These are phyloP conservation scores for Globodera rostochiensis DNA, from an alignment of 1,140 invertebrate genomes.

Conservation along the genomic window DNA sequence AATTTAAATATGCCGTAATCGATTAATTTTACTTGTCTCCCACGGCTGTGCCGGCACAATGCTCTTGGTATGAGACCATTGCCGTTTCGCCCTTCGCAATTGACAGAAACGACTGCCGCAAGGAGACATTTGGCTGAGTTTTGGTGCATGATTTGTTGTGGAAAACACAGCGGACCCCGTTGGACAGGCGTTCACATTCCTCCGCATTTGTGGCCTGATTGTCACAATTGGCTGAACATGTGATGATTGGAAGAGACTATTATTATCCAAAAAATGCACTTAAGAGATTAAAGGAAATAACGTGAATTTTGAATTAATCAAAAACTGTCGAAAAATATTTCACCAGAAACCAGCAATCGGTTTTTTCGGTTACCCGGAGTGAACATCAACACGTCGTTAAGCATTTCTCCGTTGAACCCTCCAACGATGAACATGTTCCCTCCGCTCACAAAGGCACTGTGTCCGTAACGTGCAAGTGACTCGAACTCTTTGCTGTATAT, in stretches of 20 bases:
- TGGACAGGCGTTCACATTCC: constrained; percentile 50
- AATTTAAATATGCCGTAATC: neutral
- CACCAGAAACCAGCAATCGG: too few species aligned
- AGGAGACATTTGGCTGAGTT: constrained; percentile 48
- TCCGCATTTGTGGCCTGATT: constrained; percentile 38
- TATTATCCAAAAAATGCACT: too few species aligned
- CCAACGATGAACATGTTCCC: constrained; percentile 54
- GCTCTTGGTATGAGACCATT: constrained; percentile 25
- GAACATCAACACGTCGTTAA: constrained; percentile 58
- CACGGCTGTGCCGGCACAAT: constrained; percentile 31
- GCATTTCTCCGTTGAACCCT: constrained; percentile 61
- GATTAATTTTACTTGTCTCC: neutral
- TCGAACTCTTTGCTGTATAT: constrained; percentile 45
- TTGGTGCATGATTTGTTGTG: constrained; percentile 45
- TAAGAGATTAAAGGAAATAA: too few species aligned
- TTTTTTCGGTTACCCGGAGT: constrained; percentile 45
- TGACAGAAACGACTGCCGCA: constrained; percentile 50
- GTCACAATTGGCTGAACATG: constrained; percentile 50
- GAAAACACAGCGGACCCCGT: constrained; percentile 60
- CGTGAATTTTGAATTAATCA: too few species aligned
- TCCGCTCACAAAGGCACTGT: constrained; percentile 45
- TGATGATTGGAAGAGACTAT: too few species aligned
- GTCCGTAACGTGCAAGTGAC: constrained; percentile 55
- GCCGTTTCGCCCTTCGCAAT: constrained; percentile 19
- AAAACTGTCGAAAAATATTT: too few species aligned